Base-by-base conservation (phyloP, 2,888 invertebrate species). In the Cactoblastis cactorum region DNA sequence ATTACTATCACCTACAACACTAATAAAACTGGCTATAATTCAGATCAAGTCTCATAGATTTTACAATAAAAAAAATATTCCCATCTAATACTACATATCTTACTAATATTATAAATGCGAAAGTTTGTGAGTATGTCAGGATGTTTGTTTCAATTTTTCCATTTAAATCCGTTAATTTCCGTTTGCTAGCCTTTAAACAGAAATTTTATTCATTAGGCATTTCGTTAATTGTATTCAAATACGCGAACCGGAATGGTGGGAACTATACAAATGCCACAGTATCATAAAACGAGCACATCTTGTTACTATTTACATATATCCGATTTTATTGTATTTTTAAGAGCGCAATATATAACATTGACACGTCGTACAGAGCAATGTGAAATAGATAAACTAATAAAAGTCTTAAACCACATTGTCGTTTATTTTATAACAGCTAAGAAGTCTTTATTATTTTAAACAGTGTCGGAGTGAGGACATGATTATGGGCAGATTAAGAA, bases 311-410 rank as follows among this genome's bases (percentile, higher is more conserved):
- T 32, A 43, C 43, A 43, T 43, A 43, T 43, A 28, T 32, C 28
- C 22, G 28, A 43, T 43, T 43, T 43, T 43, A 43, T 43, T 32
- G 28, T 43, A 15, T 28, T 43, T 43, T 43, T 43, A 15, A 43
- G 28, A 43, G 43, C 9, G 43, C 43, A 14, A 43, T 48, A 48
- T 37, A 48, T 28, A 37, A 48, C 37, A 37, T 48, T 48, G 37
- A 37, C 47, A 48, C 47, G 15, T 37, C 35, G 37, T 48, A 37
- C 28, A 17, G 22, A 48, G 47, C 15, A 38, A 22, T 24, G 24
- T 28, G 22, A 46, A 22, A 35, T 14, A 24, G 35, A 38, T 17
- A 38, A 22, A 12, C 17, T 28, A 28, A 48, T 48, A 48, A 48
- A 37, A 48, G 4, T 15, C 14, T 45, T 38, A 38, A 48, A 12